Conservation (phyloP, 2,797 vertebrate genomes). For the Brotula barbata region DNA sequence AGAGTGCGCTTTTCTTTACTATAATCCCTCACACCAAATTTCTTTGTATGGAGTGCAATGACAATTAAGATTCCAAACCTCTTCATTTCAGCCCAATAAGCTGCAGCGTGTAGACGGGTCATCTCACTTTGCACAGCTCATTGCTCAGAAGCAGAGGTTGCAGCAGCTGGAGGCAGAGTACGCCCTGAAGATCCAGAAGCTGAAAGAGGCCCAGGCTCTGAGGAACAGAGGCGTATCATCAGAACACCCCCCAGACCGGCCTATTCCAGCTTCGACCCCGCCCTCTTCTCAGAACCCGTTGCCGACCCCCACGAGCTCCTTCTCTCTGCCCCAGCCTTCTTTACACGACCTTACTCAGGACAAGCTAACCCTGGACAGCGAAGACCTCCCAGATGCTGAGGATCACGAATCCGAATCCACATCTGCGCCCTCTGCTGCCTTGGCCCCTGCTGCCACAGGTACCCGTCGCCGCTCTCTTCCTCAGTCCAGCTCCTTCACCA, state of each 20-base stretch:
- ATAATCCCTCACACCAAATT: too few relatives aligned
- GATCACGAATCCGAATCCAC: constrained; percentile 71
- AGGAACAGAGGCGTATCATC: constrained; percentile 75
- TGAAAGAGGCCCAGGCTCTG: constrained; percentile 90
- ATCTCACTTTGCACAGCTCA: constrained; percentile 86
- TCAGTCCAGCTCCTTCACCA: constrained; percentile 91
- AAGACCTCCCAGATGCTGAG: constrained; percentile 82
- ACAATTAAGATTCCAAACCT: too few relatives aligned
- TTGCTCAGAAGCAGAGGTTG: constrained; percentile 89
- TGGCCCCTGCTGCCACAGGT: constrained; percentile 41
- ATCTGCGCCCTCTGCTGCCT: constrained; percentile 79
- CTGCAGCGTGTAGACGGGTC: constrained; percentile 80
- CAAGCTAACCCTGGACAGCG: constrained; percentile 88
- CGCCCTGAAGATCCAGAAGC: constrained; percentile 93
- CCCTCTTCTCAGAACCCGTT: constrained; percentile 71
- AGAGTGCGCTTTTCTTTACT: too few relatives aligned
- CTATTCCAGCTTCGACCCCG: constrained; percentile 54
- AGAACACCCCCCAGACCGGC: constrained; percentile 60
- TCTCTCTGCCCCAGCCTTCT: constrained; percentile 89
- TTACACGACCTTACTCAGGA: constrained; percentile 97
- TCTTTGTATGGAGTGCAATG: too few relatives aligned
- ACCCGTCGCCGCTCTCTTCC: constrained; percentile 86
- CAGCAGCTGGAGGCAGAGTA: constrained; percentile 95
- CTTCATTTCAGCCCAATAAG: constrained; percentile 84
- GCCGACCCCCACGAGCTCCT: constrained; percentile 55